Conservation (phyloP, 2,113 vertebrate species). For the Lampris incognitus region DNA sequence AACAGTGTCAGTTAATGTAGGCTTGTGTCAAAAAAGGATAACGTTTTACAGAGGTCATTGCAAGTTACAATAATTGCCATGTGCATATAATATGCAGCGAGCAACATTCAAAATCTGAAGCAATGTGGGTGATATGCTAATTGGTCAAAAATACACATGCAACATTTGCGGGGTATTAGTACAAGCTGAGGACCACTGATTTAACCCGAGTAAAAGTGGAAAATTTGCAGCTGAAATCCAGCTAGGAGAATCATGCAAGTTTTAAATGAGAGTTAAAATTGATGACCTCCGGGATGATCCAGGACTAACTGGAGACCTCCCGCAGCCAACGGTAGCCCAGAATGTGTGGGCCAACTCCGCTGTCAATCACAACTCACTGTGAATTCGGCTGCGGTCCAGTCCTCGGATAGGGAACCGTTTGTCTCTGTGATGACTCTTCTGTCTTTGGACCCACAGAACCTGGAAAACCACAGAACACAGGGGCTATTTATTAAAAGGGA, state of each 20-base stretch:
- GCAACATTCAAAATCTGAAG: neutral
- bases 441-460: constrained; percentile 67
- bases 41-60: no score
- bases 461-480: constrained; percentile 29
- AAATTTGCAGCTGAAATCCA: no score
- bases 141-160: neutral
- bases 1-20: no score
- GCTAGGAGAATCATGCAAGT: no score
- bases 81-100: no score
- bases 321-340: neutral
- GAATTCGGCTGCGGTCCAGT: neutral
- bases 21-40: no score
- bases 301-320: neutral
- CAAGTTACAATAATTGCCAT: no score
- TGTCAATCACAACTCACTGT: constrained; percentile 41
- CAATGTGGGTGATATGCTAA: neutral
- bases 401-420: constrained; percentile 39
- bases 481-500: neutral
- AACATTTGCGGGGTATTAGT: no score
- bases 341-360: neutral
- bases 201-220: no score
- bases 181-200: no score
- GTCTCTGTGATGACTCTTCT: constrained; percentile 55
- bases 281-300: neutral
- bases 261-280: no score